Evolutionary conservation across 2,888 invertebrate species (phyloP).

Genomic region (Apeira syringaria): DNA sequence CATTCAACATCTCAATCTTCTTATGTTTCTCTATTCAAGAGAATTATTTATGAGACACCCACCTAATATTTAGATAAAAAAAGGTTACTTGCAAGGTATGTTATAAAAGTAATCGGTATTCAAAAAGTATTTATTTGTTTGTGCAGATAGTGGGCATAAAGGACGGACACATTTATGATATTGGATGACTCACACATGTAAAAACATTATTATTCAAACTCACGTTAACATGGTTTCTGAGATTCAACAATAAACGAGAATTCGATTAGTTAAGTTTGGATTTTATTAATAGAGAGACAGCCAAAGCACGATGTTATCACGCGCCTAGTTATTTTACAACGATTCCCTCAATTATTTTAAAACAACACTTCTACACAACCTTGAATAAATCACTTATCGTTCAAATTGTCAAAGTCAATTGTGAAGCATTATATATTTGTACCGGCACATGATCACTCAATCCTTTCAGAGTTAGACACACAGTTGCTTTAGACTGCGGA

Average conservation of each 20-base stretch:
- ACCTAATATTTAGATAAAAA: no score
- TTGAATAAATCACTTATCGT: constrained; percentile 16
- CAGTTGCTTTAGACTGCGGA: constrained; percentile 2
- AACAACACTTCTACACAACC: constrained; percentile 27
- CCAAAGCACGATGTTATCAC: constrained; percentile 3
- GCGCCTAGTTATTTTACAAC: constrained; percentile 9
- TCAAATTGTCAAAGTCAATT: not conserved
- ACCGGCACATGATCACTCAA: constrained; percentile 3
- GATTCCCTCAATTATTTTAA: constrained; percentile 6
- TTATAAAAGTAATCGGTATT: no score
- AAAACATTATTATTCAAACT: not conserved
- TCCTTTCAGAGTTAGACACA: not conserved
- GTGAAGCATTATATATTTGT: not conserved
- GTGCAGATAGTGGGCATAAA: constrained; percentile 3
- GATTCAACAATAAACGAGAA: constrained; percentile 2
- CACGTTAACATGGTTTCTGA: not conserved
- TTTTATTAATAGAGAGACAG: not conserved
- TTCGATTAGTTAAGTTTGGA: not conserved
- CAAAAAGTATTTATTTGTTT: not conserved
- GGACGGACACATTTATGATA: constrained; percentile 6
- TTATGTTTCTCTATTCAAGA: no score
- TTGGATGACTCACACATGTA: not conserved
- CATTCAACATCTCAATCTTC: no score
- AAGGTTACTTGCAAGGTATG: no score
- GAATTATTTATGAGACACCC: no score